Base-by-base conservation (phyloP, 1,140 invertebrate species). In the Drosophila tropicalis region DNA sequence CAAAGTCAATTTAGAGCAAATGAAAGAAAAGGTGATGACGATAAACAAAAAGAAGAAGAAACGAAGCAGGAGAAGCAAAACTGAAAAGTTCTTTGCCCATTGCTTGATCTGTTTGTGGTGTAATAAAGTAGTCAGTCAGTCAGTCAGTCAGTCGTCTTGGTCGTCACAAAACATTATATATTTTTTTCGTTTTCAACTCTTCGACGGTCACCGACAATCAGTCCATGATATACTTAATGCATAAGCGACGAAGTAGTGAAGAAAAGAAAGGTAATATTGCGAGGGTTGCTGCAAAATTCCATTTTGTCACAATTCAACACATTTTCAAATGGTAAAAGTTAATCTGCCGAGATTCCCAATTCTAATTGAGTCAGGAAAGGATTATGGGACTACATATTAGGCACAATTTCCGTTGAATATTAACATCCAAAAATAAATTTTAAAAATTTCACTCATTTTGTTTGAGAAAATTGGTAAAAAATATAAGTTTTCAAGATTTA, bases 111-210 rank as follows among this genome's bases (percentile, higher is more conserved):
- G 63, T 71, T 62, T 83, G 80, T 79, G 76, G 81, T 81, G 79
- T 86, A 86, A 86, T 86, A 86, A 86, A 86, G 83, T 82, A 86
- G 79, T 70, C 78, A 78, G 65, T 62, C 57, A 78, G 65, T 62
- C 57, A 86, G 79, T 70, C 78, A 86, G 79, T 70, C 78, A 78
- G 65, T 62, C 57, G 32, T 66, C 36, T 10, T 39, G 25, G 57
- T 72, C 75, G 73, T 68, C 71, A 39, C 36, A 55, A 54, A 15
- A 54, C 54, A 72, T n/a, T n/a, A n/a, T n/a, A n/a, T n/a, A n/a
- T 76, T 80, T 84, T 76, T 81, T 72, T 70, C 82, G 79, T 86
- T 83, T 82, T 72, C 83, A 87, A 66, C 41, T 41, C 39, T 70
- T 22, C 76, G 81, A 74, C 77, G 66, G 81, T 67, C 81, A 84